Conservation (phyloP, 2,888 invertebrate genomes). For the Steinernema carpocapsae region DNA sequence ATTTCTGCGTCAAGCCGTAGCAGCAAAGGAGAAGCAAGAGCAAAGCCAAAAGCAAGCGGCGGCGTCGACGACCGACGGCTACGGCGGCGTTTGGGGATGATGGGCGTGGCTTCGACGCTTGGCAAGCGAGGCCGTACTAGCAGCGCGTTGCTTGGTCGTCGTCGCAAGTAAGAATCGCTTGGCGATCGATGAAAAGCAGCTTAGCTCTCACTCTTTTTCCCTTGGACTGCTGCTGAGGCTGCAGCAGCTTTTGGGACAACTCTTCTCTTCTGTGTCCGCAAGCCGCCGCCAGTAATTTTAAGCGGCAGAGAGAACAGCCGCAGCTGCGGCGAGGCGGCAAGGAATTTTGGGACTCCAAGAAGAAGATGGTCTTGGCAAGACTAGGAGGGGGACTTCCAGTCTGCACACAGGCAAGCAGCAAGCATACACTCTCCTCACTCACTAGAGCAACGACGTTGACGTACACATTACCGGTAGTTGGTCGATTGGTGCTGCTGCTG, state of each 20-base stretch:
- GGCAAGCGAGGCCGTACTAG: too few species aligned
- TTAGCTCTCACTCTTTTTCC: conserved; percentile 23
- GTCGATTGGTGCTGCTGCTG: too few species aligned
- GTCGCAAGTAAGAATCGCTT: conserved; percentile 8
- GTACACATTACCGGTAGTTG: not conserved
- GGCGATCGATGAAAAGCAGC: conserved; percentile 30
- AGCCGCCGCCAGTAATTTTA: not conserved
- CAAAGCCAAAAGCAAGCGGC: conserved; percentile 28
- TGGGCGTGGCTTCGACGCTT: not conserved
- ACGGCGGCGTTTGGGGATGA: too few species aligned
- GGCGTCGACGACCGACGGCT: too few species aligned
- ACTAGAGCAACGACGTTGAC: too few species aligned
- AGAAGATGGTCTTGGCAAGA: conserved; percentile 22
- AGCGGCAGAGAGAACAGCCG: conserved; percentile 26
- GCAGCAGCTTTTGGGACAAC: too few species aligned
- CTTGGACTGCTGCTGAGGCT: conserved; percentile 25
- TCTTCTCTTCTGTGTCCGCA: too few species aligned
- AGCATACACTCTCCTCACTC: too few species aligned
- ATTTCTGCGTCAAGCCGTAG: conserved; percentile 30
- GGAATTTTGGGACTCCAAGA: not conserved
- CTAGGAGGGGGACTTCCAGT: conserved; percentile 9
- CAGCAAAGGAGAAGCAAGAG: too few species aligned
- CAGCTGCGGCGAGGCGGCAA: not conserved
- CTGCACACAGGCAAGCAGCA: not conserved
- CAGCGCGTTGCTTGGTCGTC: too few species aligned